A percentile compares a stretch with the other conserved stretches of the same genome.
Evolutionary conservation across 2,113 vertebrate genomes (phyloP).

Genomic region (Alaudala cheleensis): DNA sequence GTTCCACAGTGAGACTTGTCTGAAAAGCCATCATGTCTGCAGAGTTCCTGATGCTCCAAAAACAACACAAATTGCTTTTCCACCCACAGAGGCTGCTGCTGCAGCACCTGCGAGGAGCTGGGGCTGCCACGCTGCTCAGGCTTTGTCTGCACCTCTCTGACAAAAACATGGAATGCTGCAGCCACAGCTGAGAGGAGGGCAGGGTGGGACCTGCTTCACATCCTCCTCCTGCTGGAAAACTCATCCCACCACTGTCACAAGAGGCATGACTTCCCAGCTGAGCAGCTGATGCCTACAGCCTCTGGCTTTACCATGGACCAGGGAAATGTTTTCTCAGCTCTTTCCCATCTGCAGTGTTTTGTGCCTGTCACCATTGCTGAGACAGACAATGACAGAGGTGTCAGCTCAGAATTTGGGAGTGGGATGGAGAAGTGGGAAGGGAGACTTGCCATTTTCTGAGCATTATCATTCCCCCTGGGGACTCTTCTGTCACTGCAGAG

Average conservation of each 20-base stretch:
- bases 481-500: neutral
- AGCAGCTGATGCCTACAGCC: neutral
- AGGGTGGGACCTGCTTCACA: neutral
- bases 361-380: neutral
- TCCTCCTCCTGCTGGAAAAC: neutral
- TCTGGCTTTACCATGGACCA: neutral
- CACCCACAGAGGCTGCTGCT: neutral
- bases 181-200: neutral
- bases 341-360: neutral
- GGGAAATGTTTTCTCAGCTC: neutral
- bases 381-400: neutral
- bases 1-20: neutral
- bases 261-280: neutral
- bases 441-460: neutral
- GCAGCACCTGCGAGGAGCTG: fast-evolving
- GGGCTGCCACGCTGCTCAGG: neutral
- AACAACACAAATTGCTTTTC: slow-evolving; percentile 9
- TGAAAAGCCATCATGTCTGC: neutral
- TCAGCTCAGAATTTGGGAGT: neutral
- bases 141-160: neutral
- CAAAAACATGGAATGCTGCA: neutral
- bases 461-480: neutral
- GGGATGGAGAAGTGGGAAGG: neutral
- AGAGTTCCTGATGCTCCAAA: neutral
- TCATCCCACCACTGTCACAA: neutral